Evolutionary conservation across 2,797 vertebrate genomes (phyloP), one percentile per base, ranked within the genome.

Genomic region (Discoglossus pictus): DNA sequence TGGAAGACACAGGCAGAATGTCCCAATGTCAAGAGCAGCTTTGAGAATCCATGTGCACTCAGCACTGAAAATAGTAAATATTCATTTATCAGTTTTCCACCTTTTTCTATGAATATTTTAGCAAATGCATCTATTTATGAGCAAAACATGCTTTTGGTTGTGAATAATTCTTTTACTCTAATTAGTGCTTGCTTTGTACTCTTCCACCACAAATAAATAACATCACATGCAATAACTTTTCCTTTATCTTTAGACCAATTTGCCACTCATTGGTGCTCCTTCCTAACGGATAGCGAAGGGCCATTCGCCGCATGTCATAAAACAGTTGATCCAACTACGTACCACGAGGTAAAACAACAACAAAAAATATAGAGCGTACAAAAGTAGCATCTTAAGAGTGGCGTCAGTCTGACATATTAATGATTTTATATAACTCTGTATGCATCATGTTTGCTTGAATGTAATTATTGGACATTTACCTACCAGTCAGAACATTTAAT

Each of bases 251-350:
- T 84, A 97, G 94, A 94, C 62, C 86, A 88, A 23, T 96, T 87
- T 0, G 94, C 93, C 13, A 77, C 83, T 60, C 81, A 86, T 54
- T 94, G 93, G 94, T 97, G 94, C 43, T 88, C 89, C 5, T 78
- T 81, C 70, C 86, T 97, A 53, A 83, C 75, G 0, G 82, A 92
- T 8, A 43, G 82, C 2, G 42, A 2, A 0, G 90, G 92, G 31
- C 79, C 83, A 38, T 96, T 96, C 25, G 78, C 89, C 58, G 40
- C 71, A 10, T 97, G 94, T 68, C 93, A 96, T 8, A 51, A 82
- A 6, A 77, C 83, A 2, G 88, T 96, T 70, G 87, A 79, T 75
- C 93, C 93, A 1, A 74, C 77, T 53, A n/a, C 78, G 44, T 93
- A 92, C 74, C 70, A 83, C 55, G 83, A 90, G 83, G 94, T 93